Conservation (phyloP, 2,888 invertebrate genomes). For the Acanthosoma haemorrhoidale region DNA sequence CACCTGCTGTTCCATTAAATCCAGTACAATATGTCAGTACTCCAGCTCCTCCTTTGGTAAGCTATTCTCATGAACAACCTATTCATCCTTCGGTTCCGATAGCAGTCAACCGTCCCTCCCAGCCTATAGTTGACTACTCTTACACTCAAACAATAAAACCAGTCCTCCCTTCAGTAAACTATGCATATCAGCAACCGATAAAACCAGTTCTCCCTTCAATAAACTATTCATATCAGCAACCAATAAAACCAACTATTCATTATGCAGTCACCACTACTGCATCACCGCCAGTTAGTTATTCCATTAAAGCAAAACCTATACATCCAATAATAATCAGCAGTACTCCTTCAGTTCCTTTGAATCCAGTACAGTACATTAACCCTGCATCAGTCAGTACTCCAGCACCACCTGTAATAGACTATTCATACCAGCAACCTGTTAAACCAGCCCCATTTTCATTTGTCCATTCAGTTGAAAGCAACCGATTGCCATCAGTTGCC, state of each 20-base stretch:
- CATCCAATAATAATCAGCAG: constrained; percentile 33
- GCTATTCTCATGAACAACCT: constrained; percentile 21
- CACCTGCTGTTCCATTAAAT: constrained; percentile 38
- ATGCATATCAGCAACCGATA: constrained; percentile 1
- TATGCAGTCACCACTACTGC: constrained; percentile 24
- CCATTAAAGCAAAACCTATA: not conserved
- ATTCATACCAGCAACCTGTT: constrained; percentile 36
- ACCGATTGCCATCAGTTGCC: constrained; percentile 31
- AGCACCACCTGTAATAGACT: constrained; percentile 31
- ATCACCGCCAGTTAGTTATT: not conserved
- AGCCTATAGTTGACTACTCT: constrained; percentile 30
- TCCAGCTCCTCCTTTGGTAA: constrained; percentile 27
- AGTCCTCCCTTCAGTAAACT: constrained; percentile 35
- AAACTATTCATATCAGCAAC: constrained; percentile 27
- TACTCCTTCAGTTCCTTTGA: constrained; percentile 35
- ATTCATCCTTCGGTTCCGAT: constrained; percentile 16
- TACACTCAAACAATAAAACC: not conserved
- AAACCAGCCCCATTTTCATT: no score
- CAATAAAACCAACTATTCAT: constrained; percentile 20
- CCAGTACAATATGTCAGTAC: constrained; percentile 38
- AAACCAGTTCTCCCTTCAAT: constrained; percentile 30
- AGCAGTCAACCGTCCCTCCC: constrained; percentile 27
- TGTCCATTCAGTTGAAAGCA: not conserved
- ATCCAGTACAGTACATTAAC: constrained; percentile 33
- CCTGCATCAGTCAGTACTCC: constrained; percentile 34